Percentiles rank a stretch among this genome's conserved stretches.
Evolutionary conservation across 2,113 vertebrate genomes (phyloP).

Genomic region (Steatornis caripensis): DNA sequence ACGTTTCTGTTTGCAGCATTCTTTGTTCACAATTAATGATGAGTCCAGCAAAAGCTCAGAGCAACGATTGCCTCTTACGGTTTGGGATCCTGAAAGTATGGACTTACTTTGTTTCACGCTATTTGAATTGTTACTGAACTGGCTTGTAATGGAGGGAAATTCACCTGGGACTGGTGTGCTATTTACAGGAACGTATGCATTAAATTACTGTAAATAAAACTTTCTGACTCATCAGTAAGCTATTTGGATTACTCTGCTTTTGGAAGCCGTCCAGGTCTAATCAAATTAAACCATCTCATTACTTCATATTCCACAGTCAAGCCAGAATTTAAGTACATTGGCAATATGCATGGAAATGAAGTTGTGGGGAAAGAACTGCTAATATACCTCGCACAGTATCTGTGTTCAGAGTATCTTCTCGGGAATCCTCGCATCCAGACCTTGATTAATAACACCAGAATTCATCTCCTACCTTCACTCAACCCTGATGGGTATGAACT

Average conservation of each 20-base stretch:
- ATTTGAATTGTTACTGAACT: not conserved
- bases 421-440: conserved; percentile 87
- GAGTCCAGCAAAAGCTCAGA: not conserved
- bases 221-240: not conserved
- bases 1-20: not conserved
- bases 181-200: not conserved
- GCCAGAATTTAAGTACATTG: conserved; percentile 92
- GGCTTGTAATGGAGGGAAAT: not conserved
- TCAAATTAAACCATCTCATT: conserved; percentile 1
- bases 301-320: conserved; percentile 78
- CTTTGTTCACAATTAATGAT: not conserved
- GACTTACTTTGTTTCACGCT: not conserved
- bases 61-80: not conserved
- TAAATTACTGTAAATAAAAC: not conserved
- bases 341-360: conserved; percentile 98
- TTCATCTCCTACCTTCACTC: conserved; percentile 95
- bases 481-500: conserved; percentile 96
- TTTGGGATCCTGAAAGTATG: not conserved
- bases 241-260: not conserved
- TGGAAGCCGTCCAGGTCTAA: not conserved
- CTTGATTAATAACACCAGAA: conserved; percentile 89
- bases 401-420: conserved; percentile 90
- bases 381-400: conserved; percentile 88
- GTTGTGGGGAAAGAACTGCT: conserved; percentile 91
- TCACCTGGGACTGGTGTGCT: not conserved